Conservation (phyloP, 2,113 vertebrate species). For the Microcebus tavaratra region DNA sequence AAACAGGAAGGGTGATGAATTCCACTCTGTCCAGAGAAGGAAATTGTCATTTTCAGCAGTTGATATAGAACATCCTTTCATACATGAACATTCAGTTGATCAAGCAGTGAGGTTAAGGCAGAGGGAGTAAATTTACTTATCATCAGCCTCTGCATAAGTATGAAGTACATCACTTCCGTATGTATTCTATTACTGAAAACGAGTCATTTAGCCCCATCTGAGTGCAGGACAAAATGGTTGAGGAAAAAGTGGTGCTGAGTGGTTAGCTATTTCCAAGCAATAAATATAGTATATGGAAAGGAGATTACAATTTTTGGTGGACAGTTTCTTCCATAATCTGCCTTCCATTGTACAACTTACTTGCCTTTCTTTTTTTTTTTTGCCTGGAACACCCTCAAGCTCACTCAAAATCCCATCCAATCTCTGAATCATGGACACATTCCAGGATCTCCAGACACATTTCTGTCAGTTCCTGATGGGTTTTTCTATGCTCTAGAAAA, state of each 20-base stretch:
- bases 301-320: background rate
- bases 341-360: no score
- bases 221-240: background rate
- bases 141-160: background rate
- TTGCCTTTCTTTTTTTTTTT: background rate
- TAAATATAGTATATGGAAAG: background rate
- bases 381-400: background rate
- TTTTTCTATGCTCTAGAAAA: background rate
- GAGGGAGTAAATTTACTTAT: fast-evolving
- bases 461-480: background rate
- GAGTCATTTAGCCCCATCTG: background rate
- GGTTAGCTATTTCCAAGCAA: background rate
- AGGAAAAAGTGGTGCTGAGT: background rate
- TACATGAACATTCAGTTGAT: background rate
- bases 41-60: background rate
- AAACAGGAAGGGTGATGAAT: background rate
- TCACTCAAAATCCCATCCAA: background rate
- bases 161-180: background rate
- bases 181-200: background rate
- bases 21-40: background rate
- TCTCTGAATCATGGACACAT: background rate
- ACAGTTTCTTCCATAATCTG: background rate
- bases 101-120: background rate
- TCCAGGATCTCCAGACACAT: background rate
- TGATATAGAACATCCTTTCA: background rate